Percentiles rank a stretch among this genome's conserved stretches.
These are phyloP conservation scores for Ashinkailepas kermadecensis DNA, from an alignment of 2,888 invertebrate species.

Conservation along the genomic window DNA sequence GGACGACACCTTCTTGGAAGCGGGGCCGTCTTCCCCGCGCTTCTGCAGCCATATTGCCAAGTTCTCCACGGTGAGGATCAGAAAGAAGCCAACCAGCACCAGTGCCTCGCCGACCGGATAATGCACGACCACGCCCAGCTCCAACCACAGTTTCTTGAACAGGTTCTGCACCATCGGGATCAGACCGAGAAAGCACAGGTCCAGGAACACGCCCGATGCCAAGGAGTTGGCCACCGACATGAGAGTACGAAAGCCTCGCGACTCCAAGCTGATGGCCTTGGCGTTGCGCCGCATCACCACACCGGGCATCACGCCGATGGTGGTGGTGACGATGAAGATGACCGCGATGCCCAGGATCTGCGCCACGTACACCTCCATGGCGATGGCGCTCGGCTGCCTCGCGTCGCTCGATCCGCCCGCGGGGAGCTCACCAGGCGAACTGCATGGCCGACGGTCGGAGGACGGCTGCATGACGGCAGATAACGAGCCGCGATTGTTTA, in stretches of 20 bases:
- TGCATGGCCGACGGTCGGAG: no score
- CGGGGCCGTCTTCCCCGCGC: background rate
- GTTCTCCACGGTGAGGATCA: slow-evolving; percentile 1
- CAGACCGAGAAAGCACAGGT: slow-evolving; percentile 3
- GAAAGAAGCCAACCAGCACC: background rate
- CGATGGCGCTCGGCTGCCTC: background rate
- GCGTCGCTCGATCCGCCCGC: no score
- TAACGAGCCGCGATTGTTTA: no score
- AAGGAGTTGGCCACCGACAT: slow-evolving; percentile 10
- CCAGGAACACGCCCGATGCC: background rate
- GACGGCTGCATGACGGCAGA: no score
- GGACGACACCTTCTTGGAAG: background rate
- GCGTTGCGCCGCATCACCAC: background rate
- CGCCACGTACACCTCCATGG: background rate
- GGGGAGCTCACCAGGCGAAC: no score
- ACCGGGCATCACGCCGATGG: slow-evolving; percentile 6
- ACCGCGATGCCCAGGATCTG: background rate
- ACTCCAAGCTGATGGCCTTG: background rate
- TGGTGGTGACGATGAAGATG: background rate
- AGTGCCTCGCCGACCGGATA: slow-evolving; percentile 2
- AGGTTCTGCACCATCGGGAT: background rate
- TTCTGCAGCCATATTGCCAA: background rate
- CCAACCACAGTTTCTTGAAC: background rate
- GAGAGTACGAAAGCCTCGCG: background rate
- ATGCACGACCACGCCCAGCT: background rate